Evolutionary conservation across 2,113 vertebrate genomes (phyloP), one percentile per base, ranked within the genome.

Genomic region (Rhinopomastus cyanomelas): DNA sequence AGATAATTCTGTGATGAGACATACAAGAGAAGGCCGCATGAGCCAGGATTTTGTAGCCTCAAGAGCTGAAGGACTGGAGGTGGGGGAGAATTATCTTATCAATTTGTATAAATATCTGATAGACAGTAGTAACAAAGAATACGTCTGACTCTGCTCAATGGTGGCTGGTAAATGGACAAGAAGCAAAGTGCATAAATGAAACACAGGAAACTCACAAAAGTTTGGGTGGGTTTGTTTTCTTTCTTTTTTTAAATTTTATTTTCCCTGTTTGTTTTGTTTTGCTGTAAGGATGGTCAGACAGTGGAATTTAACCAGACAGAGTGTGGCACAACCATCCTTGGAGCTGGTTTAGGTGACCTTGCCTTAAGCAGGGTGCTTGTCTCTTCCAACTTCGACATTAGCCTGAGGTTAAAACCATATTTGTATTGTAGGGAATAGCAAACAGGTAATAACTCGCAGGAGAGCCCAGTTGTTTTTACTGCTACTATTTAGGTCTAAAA

Each of bases 81-180:
- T 2, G 2, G 13, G 5, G 11, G 5, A 4, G 27, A n/a, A 81
- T 39, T 15, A 75, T 55, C 44, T 79, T 79, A 75, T 1, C 3
- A 7, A 59, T 29, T 13, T 12, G 3, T 55, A 64, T 20, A 75
- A 85, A 87, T 20, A 72, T 4, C 2, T 0, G 16, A 64, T 0
- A 42, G n/a, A 22, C 81, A 85, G 44, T n/a, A 59, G 23, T 26
- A 52, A 62, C 62, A 15, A 87, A 71, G 14, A 77, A 5, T 3
- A 9, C 44, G 46, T 39, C 55, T 51, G 42, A 69, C 60, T 66
- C 56, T 74, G 37, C 81, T 66, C 46, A 69, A 42, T 17, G 48
- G 49, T 21, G 17, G 11, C 8, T 32, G 49, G 8, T 19, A 18
- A 83, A 73, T 3, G 9, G 34, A 53, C 55, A 73, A 78, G 16